These are phyloP conservation scores for Neodiprion lecontei DNA, from an alignment of 1,140 invertebrate species.

Conservation along the genomic window DNA sequence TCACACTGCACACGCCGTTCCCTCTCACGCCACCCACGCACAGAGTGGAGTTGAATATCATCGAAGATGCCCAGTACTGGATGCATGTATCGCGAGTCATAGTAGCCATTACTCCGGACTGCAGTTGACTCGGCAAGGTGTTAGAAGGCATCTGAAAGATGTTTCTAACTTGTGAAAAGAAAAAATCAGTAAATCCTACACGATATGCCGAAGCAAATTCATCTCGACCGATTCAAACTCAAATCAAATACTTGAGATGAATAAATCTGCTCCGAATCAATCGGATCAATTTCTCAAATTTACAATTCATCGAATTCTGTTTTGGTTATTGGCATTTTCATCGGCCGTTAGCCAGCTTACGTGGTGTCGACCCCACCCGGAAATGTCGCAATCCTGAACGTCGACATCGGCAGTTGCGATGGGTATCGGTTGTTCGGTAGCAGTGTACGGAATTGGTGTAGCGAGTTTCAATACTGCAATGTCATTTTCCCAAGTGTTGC, in stretches of 20 bases:
- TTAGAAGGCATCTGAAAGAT: neutral
- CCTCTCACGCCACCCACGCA: neutral
- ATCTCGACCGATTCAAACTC: no score
- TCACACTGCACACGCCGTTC: conserved; percentile 9
- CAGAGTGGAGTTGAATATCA: conserved; percentile 8
- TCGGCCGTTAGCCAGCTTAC: neutral
- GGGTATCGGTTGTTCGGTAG: conserved; percentile 9
- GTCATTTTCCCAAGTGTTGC: neutral
- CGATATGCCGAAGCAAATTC: no score
- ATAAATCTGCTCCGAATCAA: no score
- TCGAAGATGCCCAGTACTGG: conserved; percentile 22
- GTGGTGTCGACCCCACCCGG: conserved; percentile 8
- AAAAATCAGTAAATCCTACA: no score
- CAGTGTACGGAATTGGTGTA: neutral
- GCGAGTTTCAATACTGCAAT: neutral
- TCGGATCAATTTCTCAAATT: no score
- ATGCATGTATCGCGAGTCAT: conserved; percentile 16
- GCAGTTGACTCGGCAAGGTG: neutral
- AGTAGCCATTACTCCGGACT: neutral
- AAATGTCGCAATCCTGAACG: neutral
- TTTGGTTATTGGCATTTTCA: no score
- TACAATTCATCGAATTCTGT: no score
- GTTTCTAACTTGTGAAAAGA: neutral
- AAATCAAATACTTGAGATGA: no score
- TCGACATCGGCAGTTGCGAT: neutral